Evolutionary conservation across 2,888 invertebrate species (phyloP).

Genomic region (Oscheius sp.): DNA sequence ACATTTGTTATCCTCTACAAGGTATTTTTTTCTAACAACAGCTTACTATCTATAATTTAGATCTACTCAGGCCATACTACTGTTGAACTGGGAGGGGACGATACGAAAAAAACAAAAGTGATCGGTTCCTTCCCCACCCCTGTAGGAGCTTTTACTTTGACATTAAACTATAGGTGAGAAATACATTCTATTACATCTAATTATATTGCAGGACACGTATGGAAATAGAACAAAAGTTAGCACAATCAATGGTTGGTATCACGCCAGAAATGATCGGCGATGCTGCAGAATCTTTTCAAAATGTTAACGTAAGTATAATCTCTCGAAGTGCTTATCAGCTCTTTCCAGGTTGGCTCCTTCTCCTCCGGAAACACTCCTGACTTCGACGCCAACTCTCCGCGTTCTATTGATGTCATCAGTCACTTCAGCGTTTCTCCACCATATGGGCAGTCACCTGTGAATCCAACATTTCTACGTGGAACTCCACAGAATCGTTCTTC

Average conservation of each 20-base stretch:
- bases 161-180: slow-evolving; percentile 23
- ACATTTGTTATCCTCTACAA: slow-evolving; percentile 41
- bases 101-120: neutral
- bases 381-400: slow-evolving; percentile 21
- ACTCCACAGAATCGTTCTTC: neutral
- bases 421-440: slow-evolving; percentile 32
- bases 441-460: neutral
- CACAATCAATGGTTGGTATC: slow-evolving; percentile 2
- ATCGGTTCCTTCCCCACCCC: slow-evolving; percentile 20
- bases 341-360: slow-evolving; percentile 18
- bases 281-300: slow-evolving; percentile 34
- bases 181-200: neutral
- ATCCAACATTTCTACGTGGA: neutral
- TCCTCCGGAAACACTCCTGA: slow-evolving; percentile 32
- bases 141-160: slow-evolving; percentile 18
- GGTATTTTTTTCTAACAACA: slow-evolving; percentile 21
- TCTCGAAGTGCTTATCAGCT: no score
- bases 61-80: slow-evolving; percentile 22
- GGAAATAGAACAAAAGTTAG: slow-evolving; percentile 35
- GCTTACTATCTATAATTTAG: slow-evolving; percentile 15
- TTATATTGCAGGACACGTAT: slow-evolving; percentile 32
- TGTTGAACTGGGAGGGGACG: slow-evolving; percentile 30
- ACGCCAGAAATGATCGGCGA: slow-evolving; percentile 1
- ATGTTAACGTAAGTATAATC: slow-evolving; percentile 5
- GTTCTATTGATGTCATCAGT: slow-evolving; percentile 28